Percentiles rank a stretch among this genome's conserved stretches.
Evolutionary conservation across 2,888 invertebrate species (phyloP).

Genomic region (Agrotis puta): DNA sequence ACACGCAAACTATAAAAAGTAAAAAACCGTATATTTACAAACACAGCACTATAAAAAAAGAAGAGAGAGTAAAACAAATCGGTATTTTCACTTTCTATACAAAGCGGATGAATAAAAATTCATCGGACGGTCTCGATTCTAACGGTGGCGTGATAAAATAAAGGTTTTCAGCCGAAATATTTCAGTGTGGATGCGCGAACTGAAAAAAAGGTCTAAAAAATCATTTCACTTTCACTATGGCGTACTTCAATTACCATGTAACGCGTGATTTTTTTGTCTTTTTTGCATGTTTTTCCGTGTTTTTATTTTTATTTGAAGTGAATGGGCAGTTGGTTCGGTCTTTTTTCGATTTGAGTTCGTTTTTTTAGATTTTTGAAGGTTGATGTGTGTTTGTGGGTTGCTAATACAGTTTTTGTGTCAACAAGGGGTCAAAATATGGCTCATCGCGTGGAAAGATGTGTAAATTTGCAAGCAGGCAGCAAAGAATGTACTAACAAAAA

Average conservation of each 20-base stretch:
- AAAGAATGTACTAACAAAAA: background rate
- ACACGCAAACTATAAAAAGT: slow-evolving; percentile 27
- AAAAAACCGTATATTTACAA: slow-evolving; percentile 54
- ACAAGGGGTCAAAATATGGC: background rate
- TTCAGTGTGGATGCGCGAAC: slow-evolving; percentile 54
- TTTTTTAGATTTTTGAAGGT: slow-evolving; percentile 40
- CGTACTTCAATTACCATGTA: slow-evolving; percentile 66
- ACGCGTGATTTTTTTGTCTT: slow-evolving; percentile 51
- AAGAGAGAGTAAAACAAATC: slow-evolving; percentile 59
- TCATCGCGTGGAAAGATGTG: background rate
- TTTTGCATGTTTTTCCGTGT: slow-evolving; percentile 51
- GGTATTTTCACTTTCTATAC: slow-evolving; percentile 69
- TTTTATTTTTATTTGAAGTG: slow-evolving; percentile 53
- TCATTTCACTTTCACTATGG: slow-evolving; percentile 59
- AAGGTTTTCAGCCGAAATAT: slow-evolving; percentile 63
- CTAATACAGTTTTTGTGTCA: slow-evolving; percentile 32
- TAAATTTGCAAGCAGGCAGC: background rate
- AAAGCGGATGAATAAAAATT: slow-evolving; percentile 68
- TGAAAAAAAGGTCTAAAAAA: slow-evolving; percentile 62
- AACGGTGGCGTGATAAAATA: slow-evolving; percentile 65
- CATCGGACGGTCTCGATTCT: slow-evolving; percentile 66
- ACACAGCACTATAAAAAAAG: slow-evolving; percentile 44
- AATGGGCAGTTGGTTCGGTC: slow-evolving; percentile 35
- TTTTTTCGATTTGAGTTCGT: slow-evolving; percentile 20
- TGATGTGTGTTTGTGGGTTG: background rate